Conservation (phyloP, 2,113 vertebrate species). For the Semicossyphus pulcher region DNA sequence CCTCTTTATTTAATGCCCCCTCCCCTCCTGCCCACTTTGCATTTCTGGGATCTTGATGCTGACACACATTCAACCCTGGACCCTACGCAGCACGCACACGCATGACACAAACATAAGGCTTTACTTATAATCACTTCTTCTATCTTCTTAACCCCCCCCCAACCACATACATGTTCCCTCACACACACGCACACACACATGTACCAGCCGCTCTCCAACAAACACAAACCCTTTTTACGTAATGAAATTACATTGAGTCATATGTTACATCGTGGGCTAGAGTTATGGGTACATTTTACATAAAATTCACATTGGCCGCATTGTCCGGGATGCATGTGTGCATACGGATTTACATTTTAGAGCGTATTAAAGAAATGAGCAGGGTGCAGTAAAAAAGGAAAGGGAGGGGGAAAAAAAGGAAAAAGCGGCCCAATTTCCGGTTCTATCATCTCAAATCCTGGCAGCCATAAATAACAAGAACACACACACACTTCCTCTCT, state of each 20-base stretch:
- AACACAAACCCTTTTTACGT: conserved; percentile 85
- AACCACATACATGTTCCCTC: conserved; percentile 18
- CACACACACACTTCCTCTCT: conserved; percentile 26
- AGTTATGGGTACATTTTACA: conserved; percentile 85
- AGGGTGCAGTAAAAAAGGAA: conserved; percentile 65
- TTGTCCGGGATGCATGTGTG: conserved; percentile 80
- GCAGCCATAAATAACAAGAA: conserved; percentile 86
- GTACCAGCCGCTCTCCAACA: conserved; percentile 37
- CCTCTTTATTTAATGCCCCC: conserved; percentile 78
- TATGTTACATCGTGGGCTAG: conserved; percentile 75
- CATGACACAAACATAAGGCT: conserved; percentile 60
- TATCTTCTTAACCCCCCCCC: conserved; percentile 70
- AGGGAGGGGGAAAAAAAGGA: conserved; percentile 46
- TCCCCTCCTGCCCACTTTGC: conserved; percentile 65
- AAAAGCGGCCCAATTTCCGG: conserved; percentile 74
- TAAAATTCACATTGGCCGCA: conserved; percentile 83
- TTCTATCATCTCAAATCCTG: conserved; percentile 81
- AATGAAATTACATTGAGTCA: conserved; percentile 85
- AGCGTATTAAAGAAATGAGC: conserved; percentile 88
- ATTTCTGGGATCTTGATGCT: conserved; percentile 65
- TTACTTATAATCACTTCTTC: conserved; percentile 75
- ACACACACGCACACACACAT: conserved; percentile 44
- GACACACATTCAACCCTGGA: conserved; percentile 63
- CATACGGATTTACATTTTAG: conserved; percentile 85
- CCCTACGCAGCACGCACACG: conserved; percentile 28